Evolutionary conservation across 2,797 vertebrate species (phyloP).

Genomic region (Typhlichthys eigenmanni): DNA sequence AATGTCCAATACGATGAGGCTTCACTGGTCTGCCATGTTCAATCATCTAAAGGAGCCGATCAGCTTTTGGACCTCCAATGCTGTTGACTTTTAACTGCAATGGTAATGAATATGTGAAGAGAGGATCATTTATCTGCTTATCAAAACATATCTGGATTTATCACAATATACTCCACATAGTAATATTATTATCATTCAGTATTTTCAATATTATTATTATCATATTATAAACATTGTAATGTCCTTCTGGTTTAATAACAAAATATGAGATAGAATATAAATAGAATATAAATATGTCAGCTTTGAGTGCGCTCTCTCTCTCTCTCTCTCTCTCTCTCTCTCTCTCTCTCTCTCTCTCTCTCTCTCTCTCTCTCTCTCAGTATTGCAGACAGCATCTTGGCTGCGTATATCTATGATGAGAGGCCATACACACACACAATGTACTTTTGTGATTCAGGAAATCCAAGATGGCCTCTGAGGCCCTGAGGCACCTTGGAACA

Average conservation of each 20-base stretch:
- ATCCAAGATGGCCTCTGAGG: constrained; percentile 56
- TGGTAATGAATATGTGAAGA: constrained; percentile 4
- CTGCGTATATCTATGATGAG: constrained; percentile 39
- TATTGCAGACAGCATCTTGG: constrained; percentile 35
- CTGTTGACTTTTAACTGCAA: constrained; percentile 43
- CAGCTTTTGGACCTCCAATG: constrained; percentile 55
- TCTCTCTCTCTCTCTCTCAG: constrained; percentile 29
- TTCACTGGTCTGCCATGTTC: constrained; percentile 24
- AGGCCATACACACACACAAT: constrained; percentile 30
- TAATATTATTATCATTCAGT: no score
- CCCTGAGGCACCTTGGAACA: constrained; percentile 66
- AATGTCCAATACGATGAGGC: constrained; percentile 60
- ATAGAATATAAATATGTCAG: neutral
- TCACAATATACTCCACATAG: no score
- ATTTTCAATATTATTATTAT: neutral
- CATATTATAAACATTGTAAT: constrained; percentile 4
- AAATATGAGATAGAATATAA: constrained; percentile 4
- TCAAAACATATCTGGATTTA: no score
- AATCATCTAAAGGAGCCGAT: constrained; percentile 44
- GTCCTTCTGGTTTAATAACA: constrained; percentile 33
- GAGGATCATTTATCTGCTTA: no score
- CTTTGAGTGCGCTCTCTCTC: neutral
- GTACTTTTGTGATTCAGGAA: constrained; percentile 36
- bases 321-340: neutral
- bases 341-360: constrained; percentile 15